Conservation (phyloP, 2,113 vertebrate species). For the Megaceryle maxima region DNA sequence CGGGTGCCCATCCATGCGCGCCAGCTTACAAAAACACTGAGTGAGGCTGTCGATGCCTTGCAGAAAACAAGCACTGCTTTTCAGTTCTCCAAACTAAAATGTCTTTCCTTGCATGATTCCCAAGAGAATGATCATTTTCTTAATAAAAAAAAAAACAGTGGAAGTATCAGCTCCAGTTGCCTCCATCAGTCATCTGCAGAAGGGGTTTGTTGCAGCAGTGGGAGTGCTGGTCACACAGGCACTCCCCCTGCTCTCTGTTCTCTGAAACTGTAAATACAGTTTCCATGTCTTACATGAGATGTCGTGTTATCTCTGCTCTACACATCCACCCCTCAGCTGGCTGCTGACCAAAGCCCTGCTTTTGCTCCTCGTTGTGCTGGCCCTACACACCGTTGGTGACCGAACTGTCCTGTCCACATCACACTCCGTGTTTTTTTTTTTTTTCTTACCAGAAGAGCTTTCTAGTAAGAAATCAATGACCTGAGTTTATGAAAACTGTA, state of each 20-base stretch:
- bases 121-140: not conserved
- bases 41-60: not conserved
- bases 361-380: not conserved
- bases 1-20: not conserved
- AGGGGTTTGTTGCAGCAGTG: not conserved
- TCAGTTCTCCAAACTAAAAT: not conserved
- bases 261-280: not conserved
- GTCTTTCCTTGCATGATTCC: not conserved
- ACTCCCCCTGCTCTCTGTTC: not conserved
- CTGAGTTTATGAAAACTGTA: not conserved
- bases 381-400: not conserved
- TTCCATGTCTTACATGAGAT: not conserved
- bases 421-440: too few relatives aligned
- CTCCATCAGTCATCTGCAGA: not conserved
- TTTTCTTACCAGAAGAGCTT: not conserved
- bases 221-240: accelerated
- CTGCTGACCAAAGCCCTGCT: not conserved
- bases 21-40: not conserved
- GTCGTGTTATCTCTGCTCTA: not conserved
- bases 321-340: not conserved
- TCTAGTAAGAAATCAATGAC: not conserved
- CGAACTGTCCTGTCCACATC: not conserved
- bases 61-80: not conserved
- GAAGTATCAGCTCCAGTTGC: not conserved
- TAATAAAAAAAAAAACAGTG: not conserved